A percentile compares a stretch with the other conserved stretches of the same genome.
phyloP scores from a whole-genome alignment of 2,888 invertebrate species.

The Platycheirus rosarum region DNA sequence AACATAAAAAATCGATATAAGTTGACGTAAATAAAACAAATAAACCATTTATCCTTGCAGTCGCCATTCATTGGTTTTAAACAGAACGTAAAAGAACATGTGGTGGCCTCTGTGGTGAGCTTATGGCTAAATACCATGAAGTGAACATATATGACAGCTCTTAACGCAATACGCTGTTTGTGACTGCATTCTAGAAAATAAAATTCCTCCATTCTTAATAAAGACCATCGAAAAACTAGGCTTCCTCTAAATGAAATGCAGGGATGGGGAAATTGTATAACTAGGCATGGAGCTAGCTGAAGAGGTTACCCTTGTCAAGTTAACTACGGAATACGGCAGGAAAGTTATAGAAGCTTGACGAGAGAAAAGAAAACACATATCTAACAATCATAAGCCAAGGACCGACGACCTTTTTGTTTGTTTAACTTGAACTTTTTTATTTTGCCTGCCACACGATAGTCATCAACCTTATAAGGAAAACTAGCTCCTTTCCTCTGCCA shows the following conservation, averaged over 20 bases:
- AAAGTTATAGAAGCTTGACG: neutral
- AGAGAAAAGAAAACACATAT: neutral
- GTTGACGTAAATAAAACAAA: constrained; percentile 51
- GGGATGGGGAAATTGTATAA: neutral
- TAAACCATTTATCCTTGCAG: constrained; percentile 4
- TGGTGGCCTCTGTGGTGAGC: neutral
- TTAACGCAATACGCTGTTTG: constrained; percentile 22
- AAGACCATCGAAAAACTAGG: neutral
- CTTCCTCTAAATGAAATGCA: neutral
- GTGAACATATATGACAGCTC: neutral
- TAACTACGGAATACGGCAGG: neutral
- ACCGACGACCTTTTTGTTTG: constrained; percentile 56
- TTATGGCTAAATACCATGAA: neutral
- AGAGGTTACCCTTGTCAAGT: constrained; percentile 13
- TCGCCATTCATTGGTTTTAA: constrained; percentile 13
- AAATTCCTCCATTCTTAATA: constrained; percentile 4
- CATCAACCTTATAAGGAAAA: constrained; percentile 20
- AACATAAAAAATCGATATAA: constrained; percentile 58
- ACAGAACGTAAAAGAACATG: constrained; percentile 40
- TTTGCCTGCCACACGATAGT: constrained; percentile 43
- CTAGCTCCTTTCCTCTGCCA: neutral
- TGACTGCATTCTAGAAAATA: constrained; percentile 6
- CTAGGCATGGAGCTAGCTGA: neutral
- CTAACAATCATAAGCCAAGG: constrained; percentile 29
- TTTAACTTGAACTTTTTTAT: constrained; percentile 59